Evolutionary conservation across 2,888 invertebrate genomes (phyloP).

Genomic region (Callimorpha dominula): DNA sequence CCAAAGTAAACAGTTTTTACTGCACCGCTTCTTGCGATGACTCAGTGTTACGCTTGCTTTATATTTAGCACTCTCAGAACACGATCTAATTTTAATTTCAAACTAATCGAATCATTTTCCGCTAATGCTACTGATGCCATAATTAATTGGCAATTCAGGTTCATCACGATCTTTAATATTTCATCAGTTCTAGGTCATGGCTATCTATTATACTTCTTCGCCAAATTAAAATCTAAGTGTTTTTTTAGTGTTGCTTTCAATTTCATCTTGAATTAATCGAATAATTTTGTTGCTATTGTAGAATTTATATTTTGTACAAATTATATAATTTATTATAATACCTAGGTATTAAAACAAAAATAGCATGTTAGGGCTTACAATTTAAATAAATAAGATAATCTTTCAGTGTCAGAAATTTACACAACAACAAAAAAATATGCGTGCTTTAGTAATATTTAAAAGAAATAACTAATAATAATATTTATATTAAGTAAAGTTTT

Average conservation of each 20-base stretch:
- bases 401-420: neutral
- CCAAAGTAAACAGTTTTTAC: slow-evolving; percentile 83
- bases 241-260: slow-evolving; percentile 1
- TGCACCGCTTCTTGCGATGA: slow-evolving; percentile 74
- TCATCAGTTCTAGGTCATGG: slow-evolving; percentile 32
- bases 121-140: slow-evolving; percentile 53
- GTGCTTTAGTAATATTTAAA: neutral
- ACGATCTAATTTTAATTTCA: slow-evolving; percentile 71
- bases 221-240: neutral
- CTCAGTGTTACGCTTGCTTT: slow-evolving; percentile 77
- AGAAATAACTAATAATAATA: neutral
- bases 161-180: slow-evolving; percentile 42
- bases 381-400: neutral
- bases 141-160: slow-evolving; percentile 51
- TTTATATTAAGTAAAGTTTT: neutral
- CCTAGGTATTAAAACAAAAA: neutral
- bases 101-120: slow-evolving; percentile 73
- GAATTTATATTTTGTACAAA: neutral
- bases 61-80: slow-evolving; percentile 74
- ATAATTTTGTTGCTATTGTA: neutral
- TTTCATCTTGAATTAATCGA: slow-evolving; percentile 5
- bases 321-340: neutral
- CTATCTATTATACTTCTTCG: slow-evolving; percentile 6
- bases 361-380: neutral
- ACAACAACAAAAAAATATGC: neutral